A percentile compares a stretch with the other conserved stretches of the same genome.
phyloP scores from a whole-genome alignment of 2,797 vertebrate genomes.

The Malacoraja senta region DNA sequence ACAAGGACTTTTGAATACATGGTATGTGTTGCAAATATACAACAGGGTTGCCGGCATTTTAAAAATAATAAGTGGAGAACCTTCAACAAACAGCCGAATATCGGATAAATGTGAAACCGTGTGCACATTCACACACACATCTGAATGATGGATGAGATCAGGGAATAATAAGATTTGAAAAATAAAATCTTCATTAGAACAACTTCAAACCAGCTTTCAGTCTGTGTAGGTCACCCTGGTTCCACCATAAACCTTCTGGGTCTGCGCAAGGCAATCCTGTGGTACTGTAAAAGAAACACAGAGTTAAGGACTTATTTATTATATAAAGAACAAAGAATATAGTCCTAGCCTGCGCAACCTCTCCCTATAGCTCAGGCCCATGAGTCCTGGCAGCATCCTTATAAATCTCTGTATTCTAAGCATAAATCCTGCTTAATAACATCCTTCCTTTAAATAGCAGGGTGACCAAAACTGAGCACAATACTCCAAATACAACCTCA shows the following conservation, averaged over 20 bases:
- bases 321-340: too few species aligned
- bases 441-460: too few species aligned
- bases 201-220: constrained; percentile 63
- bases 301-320: too few species aligned
- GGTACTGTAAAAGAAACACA: neutral
- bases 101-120: neutral
- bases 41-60: neutral
- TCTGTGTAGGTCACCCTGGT: constrained; percentile 58
- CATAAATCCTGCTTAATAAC: too few species aligned
- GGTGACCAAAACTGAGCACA: too few species aligned
- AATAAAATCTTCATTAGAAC: constrained; percentile 51
- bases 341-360: too few species aligned
- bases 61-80: neutral
- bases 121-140: neutral
- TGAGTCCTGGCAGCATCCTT: too few species aligned
- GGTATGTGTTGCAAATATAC: neutral
- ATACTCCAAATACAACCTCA: too few species aligned
- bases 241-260: constrained; percentile 59
- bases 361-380: too few species aligned
- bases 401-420: too few species aligned
- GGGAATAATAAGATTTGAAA: constrained; percentile 10
- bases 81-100: neutral
- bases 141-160: neutral
- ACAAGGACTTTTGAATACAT: neutral
- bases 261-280: constrained; percentile 37